phyloP scores from a whole-genome alignment of 2,113 vertebrate species.

The Tragelaphus strepsiceros region DNA sequence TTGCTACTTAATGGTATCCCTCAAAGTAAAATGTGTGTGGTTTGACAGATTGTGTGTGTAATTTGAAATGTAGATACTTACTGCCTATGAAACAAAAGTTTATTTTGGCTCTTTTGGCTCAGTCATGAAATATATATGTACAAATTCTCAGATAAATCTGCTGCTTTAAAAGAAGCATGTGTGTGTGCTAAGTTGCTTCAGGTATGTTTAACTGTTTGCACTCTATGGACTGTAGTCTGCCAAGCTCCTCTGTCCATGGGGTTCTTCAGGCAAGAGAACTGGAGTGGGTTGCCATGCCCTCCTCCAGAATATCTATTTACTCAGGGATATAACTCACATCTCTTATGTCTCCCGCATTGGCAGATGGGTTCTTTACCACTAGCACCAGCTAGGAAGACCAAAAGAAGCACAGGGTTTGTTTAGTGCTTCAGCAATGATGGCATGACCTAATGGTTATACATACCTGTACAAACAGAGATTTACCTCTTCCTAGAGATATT shows the following conservation, averaged over 20 bases:
- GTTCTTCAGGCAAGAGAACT: background rate
- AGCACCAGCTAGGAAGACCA: background rate
- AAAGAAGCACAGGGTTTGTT: background rate
- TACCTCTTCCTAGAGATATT: background rate
- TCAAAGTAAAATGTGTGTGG: background rate
- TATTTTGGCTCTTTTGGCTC: background rate
- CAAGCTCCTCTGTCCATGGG: background rate
- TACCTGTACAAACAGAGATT: background rate
- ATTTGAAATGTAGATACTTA: background rate
- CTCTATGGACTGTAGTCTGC: background rate
- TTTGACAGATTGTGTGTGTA: background rate
- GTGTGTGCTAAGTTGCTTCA: background rate
- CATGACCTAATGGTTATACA: background rate
- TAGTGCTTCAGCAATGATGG: background rate
- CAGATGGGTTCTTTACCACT: background rate
- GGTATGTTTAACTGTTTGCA: background rate
- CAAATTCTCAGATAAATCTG: background rate
- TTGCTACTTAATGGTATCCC: background rate
- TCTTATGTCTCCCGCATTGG: background rate
- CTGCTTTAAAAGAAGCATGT: background rate
- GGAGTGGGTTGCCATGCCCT: background rate
- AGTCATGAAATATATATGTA: background rate
- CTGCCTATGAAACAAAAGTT: background rate
- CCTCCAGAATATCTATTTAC: background rate
- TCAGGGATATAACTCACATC: background rate